Percentiles rank a stretch among this genome's conserved stretches.
Conservation (phyloP, 2,888 invertebrate genomes). For the Dione juno region DNA sequence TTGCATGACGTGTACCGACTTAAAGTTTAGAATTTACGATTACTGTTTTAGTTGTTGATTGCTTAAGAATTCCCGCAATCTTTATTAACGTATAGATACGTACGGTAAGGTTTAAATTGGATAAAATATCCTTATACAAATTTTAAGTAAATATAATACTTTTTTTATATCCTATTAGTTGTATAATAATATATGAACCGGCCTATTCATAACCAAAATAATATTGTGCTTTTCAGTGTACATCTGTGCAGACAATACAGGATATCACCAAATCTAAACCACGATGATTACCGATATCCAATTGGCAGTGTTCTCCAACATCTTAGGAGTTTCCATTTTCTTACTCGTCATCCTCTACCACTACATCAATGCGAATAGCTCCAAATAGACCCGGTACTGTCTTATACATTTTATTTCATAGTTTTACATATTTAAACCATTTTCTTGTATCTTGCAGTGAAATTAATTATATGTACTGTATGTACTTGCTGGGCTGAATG, state of each 20-base stretch:
- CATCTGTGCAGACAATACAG: background rate
- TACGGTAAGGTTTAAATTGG: background rate
- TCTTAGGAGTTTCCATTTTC: slow-evolving; percentile 95
- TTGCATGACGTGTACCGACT: slow-evolving; percentile 27
- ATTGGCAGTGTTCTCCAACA: slow-evolving; percentile 97
- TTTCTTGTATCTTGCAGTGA: no score
- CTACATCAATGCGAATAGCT: slow-evolving; percentile 94
- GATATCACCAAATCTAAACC: background rate
- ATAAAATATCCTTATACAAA: background rate
- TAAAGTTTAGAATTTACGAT: no score
- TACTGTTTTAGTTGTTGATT: slow-evolving; percentile 9
- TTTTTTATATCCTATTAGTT: background rate
- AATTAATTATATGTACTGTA: background rate
- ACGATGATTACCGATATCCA: slow-evolving; percentile 98
- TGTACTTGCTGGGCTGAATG: no score
- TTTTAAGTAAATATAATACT: background rate
- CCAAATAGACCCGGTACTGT: slow-evolving; percentile 72
- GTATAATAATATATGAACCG: background rate
- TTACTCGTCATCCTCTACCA: slow-evolving; percentile 98
- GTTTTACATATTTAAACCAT: background rate
- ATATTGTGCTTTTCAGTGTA: slow-evolving; percentile 25
- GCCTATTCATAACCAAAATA: background rate
- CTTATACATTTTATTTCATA: background rate
- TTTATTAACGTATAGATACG: background rate
- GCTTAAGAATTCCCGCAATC: background rate